Base-by-base conservation (phyloP, 2,113 vertebrate species). In the Lonchura striata region DNA sequence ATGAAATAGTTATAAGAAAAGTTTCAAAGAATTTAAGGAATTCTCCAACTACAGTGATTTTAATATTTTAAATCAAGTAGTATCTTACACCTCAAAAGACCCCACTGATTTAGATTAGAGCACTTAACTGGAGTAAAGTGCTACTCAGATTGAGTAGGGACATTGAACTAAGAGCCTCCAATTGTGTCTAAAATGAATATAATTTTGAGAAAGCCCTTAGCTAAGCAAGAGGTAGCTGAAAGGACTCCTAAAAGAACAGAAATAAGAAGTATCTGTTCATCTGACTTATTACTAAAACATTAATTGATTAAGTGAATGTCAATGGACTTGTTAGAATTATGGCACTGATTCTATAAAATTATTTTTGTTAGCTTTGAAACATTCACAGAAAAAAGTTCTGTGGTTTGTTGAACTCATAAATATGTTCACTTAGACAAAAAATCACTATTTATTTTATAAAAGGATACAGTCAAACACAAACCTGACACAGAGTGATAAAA, bases 101-200 rank as follows among this genome's bases (percentile, higher is more conserved):
- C 69, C 44, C 25, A 82, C 12, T 83, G 86, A 94, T 95, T 86
- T 75, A 78, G 63, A 92, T 61, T 71, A 84, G 49, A 65, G 68
- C 65, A 96, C 84, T 96, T 91, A 84, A 53, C 79, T 44, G 42
- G 31, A 87, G n/a, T 87, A 88, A 90, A 91, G 61, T 74, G 66
- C 61, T 94, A 84, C 86, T 91, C 37, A 17, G 53, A 64, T 78
- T 72, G 70, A 95, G 57, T 28, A 75, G 68, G 39, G 30, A 86
- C 53, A 95, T 86, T 47, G 68, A 90, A 86, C 52, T 66, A 81
- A 83, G 81, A 75, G 64, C 54, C 42, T 93, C 76, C 86, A 94
- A 60, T 63, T 82, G 54, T 54, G 15, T 54, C 66, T 66, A 84
- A 95, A 88, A 81, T 42, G 0, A 74, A 78, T 61, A 57, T 74